phyloP scores from a whole-genome alignment of 2,797 vertebrate species.

The Sebastes aleutianus region DNA sequence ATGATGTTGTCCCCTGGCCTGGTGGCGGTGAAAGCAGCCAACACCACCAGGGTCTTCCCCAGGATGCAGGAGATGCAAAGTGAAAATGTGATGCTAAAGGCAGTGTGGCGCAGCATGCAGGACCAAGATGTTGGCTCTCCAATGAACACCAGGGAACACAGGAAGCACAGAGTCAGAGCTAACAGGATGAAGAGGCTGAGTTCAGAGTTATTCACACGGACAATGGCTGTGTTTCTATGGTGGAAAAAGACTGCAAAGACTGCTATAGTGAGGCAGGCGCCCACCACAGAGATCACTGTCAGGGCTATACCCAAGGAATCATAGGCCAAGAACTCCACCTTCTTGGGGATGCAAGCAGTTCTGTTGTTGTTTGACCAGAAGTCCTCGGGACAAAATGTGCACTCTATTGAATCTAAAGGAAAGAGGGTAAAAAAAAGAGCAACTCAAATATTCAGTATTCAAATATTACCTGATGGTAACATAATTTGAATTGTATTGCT shows the following conservation, averaged over 20 bases:
- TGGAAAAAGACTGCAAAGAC: constrained; percentile 72
- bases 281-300: constrained; percentile 68
- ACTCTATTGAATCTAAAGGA: constrained; percentile 77
- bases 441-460: neutral
- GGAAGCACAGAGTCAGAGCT: constrained; percentile 75
- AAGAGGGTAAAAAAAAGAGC: neutral
- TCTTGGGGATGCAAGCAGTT: constrained; percentile 76
- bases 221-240: constrained; percentile 74
- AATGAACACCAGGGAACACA: constrained; percentile 79
- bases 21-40: constrained; percentile 80
- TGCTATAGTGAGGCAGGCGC: constrained; percentile 69
- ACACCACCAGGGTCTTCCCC: constrained; percentile 80
- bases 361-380: constrained; percentile 77
- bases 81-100: constrained; percentile 82
- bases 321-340: constrained; percentile 75
- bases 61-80: constrained; percentile 82
- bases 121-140: constrained; percentile 82
- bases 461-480: neutral
- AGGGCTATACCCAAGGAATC: constrained; percentile 76
- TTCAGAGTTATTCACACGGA: constrained; percentile 81
- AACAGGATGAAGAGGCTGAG: constrained; percentile 81
- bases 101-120: constrained; percentile 81
- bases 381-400: constrained; percentile 72
- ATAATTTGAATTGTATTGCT: neutral
- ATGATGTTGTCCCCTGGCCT: constrained; percentile 79